Conservation (phyloP, 2,797 vertebrate genomes). For the Micromesistius poutassou region DNA sequence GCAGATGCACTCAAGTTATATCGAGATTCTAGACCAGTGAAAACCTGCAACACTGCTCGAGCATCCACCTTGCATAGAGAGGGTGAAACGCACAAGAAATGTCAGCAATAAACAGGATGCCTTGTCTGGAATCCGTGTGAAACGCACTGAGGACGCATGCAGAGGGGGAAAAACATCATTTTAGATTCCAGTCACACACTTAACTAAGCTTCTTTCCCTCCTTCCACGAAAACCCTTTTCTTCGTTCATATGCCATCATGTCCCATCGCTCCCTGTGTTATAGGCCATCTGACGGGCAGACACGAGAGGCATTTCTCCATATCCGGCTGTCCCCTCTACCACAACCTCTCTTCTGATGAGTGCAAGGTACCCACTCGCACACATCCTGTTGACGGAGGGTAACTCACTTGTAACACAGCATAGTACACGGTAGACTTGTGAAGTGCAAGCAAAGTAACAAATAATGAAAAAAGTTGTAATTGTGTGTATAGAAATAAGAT, state of each 20-base stretch:
- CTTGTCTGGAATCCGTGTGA: background rate
- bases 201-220: background rate
- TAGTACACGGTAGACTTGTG: background rate
- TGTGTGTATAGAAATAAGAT: no score
- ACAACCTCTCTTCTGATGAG: conserved; percentile 94
- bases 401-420: background rate
- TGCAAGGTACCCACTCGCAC: conserved; percentile 83
- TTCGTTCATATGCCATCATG: background rate
- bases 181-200: background rate
- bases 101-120: no score
- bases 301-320: conserved; percentile 98
- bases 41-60: no score
- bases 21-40: no score
- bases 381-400: background rate
- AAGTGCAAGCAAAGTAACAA: background rate
- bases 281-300: conserved; percentile 93
- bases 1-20: no score
- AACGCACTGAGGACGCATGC: background rate
- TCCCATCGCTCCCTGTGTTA: background rate
- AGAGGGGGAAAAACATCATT: background rate
- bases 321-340: conserved; percentile 93
- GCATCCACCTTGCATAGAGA: no score
- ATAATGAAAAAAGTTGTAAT: no score
- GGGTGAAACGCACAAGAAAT: no score
- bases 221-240: background rate